Evolutionary conservation across 2,113 vertebrate species (phyloP).

Genomic region (Semicossyphus pulcher): DNA sequence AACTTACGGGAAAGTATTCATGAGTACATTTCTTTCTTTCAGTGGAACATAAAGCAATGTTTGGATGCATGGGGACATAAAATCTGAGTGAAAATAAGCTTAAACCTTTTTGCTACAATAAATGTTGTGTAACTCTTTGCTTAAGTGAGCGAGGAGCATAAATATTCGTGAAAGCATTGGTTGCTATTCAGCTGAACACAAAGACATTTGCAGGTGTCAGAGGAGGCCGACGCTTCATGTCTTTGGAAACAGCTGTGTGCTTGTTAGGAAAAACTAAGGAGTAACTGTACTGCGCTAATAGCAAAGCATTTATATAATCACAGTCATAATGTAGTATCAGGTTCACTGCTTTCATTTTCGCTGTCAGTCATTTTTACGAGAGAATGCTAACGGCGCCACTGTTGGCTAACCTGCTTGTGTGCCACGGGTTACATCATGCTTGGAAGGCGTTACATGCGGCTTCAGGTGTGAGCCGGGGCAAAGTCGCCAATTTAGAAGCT

Average conservation of each 20-base stretch:
- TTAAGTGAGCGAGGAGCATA: neutral
- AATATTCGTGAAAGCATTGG: neutral
- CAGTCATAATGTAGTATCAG: neutral
- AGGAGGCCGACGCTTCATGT: too few relatives aligned
- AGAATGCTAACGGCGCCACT: neutral
- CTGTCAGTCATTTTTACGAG: neutral
- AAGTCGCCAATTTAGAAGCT: neutral
- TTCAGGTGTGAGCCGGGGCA: neutral
- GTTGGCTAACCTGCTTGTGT: neutral
- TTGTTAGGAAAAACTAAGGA: neutral
- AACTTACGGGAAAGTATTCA: neutral
- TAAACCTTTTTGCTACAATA: neutral
- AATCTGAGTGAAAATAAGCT: neutral
- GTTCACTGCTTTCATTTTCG: neutral
- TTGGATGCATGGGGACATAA: neutral
- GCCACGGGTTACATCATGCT: neutral
- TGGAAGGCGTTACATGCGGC: neutral
- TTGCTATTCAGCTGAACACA: neutral
- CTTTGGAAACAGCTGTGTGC: neutral
- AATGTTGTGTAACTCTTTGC: neutral
- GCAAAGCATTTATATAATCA: neutral
- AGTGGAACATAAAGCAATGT: neutral
- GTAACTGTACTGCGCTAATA: neutral
- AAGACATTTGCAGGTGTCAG: neutral
- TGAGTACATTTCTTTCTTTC: neutral